Base-by-base conservation (phyloP, 1,140 invertebrate genomes). In the Drosophila tristis region DNA sequence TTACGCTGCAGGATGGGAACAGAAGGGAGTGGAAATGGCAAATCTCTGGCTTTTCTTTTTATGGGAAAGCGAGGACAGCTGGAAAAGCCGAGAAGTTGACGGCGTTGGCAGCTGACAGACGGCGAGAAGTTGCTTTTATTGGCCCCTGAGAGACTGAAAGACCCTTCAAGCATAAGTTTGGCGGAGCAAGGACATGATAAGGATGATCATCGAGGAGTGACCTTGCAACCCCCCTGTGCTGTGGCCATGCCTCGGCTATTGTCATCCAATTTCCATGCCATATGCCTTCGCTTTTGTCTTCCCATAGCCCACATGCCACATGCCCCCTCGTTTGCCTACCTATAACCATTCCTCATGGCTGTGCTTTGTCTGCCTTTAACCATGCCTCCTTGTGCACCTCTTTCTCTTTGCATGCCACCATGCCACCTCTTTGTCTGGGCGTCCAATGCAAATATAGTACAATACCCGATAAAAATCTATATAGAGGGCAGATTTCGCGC, bases 91-190 rank as follows among this genome's bases (percentile, higher is more conserved):
- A 31, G 31, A 68, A 70, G 64, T 70, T 58, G 66, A 53, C 51
- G 49, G 35, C 9, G 11, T 29, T 29, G 67, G 45, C 67, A 70
- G 35, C 64, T 70, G 64, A 70, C 67, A 70, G 51, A 50, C 45
- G 44, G 43, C 50, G 51, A 70, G 74, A 76, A 76, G 72, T 66
- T 66, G 49, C 72, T 75, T 75, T 75, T 75, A 75, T 75, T 75
- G 75, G 71, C 72, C 66, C 4, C 11, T 5, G 35, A 0, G 11
- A 5, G 4, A 3, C 53, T 48, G 54, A 74, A 50, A 47, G 67
- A 72, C 48, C 67, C 56, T 72, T 72, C 55, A 72, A 75, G 63
- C 54, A 76, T 76, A 75, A 76, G 62, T 76, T 76, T 53, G 9
- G 11, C 35, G 35, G 4, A 4, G 49, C 45, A 45, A 67, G 67